Evolutionary conservation across 2,888 invertebrate genomes (phyloP), one percentile per base, ranked within the genome.

Genomic region (Hemistola chrysoprasaria): DNA sequence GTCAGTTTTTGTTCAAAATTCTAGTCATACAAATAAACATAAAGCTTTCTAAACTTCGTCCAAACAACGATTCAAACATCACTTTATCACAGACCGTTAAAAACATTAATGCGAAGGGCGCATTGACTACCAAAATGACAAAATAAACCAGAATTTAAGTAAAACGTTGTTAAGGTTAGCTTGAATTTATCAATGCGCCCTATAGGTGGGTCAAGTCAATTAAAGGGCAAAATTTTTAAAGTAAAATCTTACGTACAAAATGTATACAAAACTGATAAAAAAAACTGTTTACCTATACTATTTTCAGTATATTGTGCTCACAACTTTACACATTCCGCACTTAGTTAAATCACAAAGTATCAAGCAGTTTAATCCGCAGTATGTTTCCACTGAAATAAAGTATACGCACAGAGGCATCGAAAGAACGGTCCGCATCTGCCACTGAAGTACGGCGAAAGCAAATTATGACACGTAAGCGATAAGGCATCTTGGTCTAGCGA

Each of bases 401-500:
- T 37, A 25, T 22, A n/a, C n/a, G n/a, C n/a, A n/a, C n/a, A n/a
- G n/a, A n/a, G n/a, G n/a, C n/a, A 28, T 38, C 32, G 27, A 20
- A 28, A 38, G 20, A 47, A 47, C 42, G 16, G 16, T 16, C 16
- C 16, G 16, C 16, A 16, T 16, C 4, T n/a, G n/a, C n/a, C n/a
- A n/a, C n/a, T n/a, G n/a, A n/a, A 16, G 2, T 2, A 16, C 16
- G 16, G 16, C 16, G 16, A 40, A 49, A 51, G 48, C 48, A 43
- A 58, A 65, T 63, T 51, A 45, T 53, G 56, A 64, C 62, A 61
- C 59, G 37, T 37, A 65, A 67, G 71, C 70, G 61, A 55, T 81
- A 82, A 83, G 83, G 83, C 84, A 82, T 79, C 64, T 71, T 62
- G 64, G 64, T 54, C 40, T 50, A 50, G 36, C 40, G 27, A 45